Evolutionary conservation across 2,797 vertebrate genomes (phyloP), one percentile per base, ranked within the genome.

Genomic region (Telmatherina bonti): DNA sequence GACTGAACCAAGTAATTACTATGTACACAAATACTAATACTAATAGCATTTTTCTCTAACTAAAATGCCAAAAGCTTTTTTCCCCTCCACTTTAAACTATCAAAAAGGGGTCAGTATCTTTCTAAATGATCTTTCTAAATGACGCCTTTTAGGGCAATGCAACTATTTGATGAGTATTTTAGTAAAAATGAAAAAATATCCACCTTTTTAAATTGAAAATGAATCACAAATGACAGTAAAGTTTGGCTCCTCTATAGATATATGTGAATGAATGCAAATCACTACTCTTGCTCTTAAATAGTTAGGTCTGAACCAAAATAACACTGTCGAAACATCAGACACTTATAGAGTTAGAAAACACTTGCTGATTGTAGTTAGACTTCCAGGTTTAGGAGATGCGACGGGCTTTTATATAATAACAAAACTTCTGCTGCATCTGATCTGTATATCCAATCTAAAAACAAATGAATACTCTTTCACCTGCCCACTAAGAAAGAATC

Each of bases 1-100:
- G 49, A 36, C 55, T 65, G 53, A 73, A 76, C 63, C 55, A 67
- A 76, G 59, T 61, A 84, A 65, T 68, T 74, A 68, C 22, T 57
- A 31, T 41, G 61, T 29, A 67, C 24, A 66, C 30, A 71, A 31
- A 64, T 35, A n/a, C n/a, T n/a, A n/a, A n/a, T n/a, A n/a, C n/a
- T n/a, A n/a, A n/a, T 16, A 45, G 8, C 45, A 22, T 22, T 47
- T 47, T 1, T 22, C 10, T 4, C 3, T 22, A 10, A 22, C 45
- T 22, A 10, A 47, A 47, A 11, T 47, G 20, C 9, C 8, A 11
- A 47, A 47, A 47, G 41, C 18, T 7, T 43, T 18, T 45, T 45
- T 45, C n/a, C 18, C 16, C 7, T 45, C 16, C 18, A 20, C 5
- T 13, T 27, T 27, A 13, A 51, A 51, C 5, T 2, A 45, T n/a